Percentiles rank a stretch among this genome's conserved stretches.
phyloP scores from a whole-genome alignment of 2,888 invertebrate genomes.

The Limenitis camilla region DNA sequence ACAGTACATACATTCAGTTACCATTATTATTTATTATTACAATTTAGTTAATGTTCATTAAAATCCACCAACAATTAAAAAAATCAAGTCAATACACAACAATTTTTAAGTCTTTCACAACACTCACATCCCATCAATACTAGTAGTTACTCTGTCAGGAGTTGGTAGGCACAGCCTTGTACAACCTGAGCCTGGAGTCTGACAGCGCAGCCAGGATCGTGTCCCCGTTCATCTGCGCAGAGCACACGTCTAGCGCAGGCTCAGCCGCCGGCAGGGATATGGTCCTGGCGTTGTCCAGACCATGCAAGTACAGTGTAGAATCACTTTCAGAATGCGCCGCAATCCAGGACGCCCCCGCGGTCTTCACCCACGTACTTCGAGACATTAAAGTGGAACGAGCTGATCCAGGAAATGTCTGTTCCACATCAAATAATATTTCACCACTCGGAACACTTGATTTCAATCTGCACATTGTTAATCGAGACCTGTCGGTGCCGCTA shows the following conservation, averaged over 20 bases:
- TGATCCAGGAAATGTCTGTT: conserved; percentile 80
- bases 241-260: conserved; percentile 79
- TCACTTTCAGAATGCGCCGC: conserved; percentile 85
- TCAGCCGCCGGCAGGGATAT: conserved; percentile 76
- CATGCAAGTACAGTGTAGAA: conserved; percentile 79
- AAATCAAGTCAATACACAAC: too few species aligned
- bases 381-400: conserved; percentile 79
- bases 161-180: conserved; percentile 63
- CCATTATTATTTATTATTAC: too few species aligned
- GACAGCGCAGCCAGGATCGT: conserved; percentile 78
- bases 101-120: too few species aligned
- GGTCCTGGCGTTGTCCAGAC: conserved; percentile 61
- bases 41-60: too few species aligned
- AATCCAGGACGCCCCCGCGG: conserved; percentile 75
- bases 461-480: conserved; percentile 59
- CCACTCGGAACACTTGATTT: conserved; percentile 48
- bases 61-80: too few species aligned
- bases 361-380: conserved; percentile 76
- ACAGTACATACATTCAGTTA: too few species aligned
- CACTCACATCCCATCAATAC: too few species aligned
- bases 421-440: conserved; percentile 68
- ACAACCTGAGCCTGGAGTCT: conserved; percentile 78
- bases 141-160: conserved; percentile 27
- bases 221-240: conserved; percentile 69
- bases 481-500: conserved; percentile 51